These are phyloP conservation scores for Spinus olivaceus DNA, from an alignment of 2,797 vertebrate species.

Conservation along the genomic window DNA sequence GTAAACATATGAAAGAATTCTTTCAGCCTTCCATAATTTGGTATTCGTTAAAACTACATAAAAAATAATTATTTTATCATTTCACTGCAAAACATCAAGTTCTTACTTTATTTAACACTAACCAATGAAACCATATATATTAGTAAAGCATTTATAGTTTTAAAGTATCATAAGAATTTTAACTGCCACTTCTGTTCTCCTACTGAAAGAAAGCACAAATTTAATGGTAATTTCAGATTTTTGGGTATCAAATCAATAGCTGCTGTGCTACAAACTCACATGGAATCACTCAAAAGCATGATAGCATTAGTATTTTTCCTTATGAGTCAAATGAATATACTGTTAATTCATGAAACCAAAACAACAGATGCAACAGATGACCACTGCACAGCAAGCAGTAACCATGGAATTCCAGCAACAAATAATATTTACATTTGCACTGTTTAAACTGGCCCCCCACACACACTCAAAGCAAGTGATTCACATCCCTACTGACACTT, in stretches of 20 bases:
- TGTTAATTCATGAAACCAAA: slow-evolving; percentile 44
- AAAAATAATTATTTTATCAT: background rate
- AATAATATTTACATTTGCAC: slow-evolving; percentile 37
- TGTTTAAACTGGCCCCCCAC: background rate
- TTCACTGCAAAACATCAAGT: background rate
- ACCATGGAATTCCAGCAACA: background rate
- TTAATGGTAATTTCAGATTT: background rate
- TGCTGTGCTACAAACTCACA: background rate
- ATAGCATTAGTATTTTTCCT: slow-evolving; percentile 26
- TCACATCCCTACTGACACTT: background rate
- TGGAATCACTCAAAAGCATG: background rate
- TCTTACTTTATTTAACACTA: background rate
- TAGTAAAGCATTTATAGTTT: background rate
- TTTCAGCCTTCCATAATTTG: background rate
- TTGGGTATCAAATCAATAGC: background rate
- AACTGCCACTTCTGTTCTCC: background rate
- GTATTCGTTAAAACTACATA: background rate
- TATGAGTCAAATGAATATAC: slow-evolving; percentile 22
- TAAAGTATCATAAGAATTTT: slow-evolving; percentile 12
- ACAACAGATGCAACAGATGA: slow-evolving; percentile 47
- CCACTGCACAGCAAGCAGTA: background rate
- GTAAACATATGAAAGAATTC: background rate
- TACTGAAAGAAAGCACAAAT: background rate
- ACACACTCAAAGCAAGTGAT: background rate
- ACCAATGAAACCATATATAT: background rate